Evolutionary conservation across 92 coral and sea anemone species (phyloP).

Genomic region (Zoanthus sociatus): DNA sequence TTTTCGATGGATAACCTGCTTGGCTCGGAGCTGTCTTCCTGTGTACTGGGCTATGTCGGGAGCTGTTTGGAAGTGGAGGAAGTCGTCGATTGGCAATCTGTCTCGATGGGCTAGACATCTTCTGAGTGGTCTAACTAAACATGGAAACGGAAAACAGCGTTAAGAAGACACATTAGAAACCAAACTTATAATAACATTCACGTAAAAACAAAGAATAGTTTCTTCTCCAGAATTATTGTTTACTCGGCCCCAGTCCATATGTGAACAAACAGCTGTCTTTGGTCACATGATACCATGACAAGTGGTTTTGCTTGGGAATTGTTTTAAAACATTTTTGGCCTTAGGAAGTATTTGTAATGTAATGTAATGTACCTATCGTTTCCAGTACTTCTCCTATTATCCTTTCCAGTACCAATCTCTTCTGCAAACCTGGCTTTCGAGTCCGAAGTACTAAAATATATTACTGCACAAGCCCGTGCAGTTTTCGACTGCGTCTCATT

Average conservation of each 20-base stretch:
- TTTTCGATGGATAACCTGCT: slow-evolving; percentile 54
- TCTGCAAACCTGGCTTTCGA: no score
- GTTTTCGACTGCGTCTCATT: no score
- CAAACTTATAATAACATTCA: not conserved
- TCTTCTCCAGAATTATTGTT: not conserved
- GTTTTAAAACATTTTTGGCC: no score
- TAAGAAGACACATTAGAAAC: not conserved
- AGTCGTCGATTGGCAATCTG: slow-evolving; percentile 92
- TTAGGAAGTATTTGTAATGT: no score
- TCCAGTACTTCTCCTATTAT: no score
- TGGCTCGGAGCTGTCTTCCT: slow-evolving; percentile 49
- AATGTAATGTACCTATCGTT: no score
- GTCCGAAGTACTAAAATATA: no score
- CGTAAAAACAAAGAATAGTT: not conserved
- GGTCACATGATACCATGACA: slow-evolving; percentile 25
- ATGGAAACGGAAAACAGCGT: not conserved
- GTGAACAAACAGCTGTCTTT: slow-evolving; percentile 32
- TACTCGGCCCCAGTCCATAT: slow-evolving; percentile 25
- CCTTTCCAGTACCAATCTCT: no score
- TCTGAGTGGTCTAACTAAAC: not conserved
- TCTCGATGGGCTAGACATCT: slow-evolving; percentile 98
- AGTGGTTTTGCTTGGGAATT: no score
- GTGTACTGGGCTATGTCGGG: slow-evolving; percentile 73
- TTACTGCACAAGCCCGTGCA: no score
- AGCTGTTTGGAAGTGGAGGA: slow-evolving; percentile 90